These are phyloP conservation scores for Pollenia amentaria DNA, from an alignment of 2,888 invertebrate species.

Conservation along the genomic window DNA sequence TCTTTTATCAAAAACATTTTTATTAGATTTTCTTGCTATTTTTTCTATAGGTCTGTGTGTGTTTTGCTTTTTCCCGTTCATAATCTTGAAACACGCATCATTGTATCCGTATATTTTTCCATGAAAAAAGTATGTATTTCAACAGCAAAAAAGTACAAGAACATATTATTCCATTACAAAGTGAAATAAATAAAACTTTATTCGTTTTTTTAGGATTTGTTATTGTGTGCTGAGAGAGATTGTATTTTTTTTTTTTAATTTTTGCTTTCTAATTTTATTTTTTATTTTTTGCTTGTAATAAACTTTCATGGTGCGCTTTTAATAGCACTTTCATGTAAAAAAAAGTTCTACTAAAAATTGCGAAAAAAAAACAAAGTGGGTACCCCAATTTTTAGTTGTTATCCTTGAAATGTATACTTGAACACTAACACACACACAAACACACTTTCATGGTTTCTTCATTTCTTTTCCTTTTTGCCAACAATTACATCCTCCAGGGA, in stretches of 20 bases:
- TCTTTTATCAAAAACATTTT: conserved; percentile 44
- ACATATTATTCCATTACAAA: conserved; percentile 66
- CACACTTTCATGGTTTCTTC: conserved; percentile 3
- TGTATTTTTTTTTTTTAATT: conserved; percentile 24
- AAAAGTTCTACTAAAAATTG: conserved; percentile 33
- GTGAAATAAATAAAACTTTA: conserved; percentile 70
- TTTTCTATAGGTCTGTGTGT: background rate
- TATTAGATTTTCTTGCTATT: conserved; percentile 53
- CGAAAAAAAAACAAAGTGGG: conserved; percentile 52
- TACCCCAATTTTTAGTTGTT: conserved; percentile 70
- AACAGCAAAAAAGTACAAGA: conserved; percentile 31
- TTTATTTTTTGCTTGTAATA: conserved; percentile 63
- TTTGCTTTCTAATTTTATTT: conserved; percentile 44
- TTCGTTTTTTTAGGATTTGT: conserved; percentile 45
- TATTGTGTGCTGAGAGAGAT: conserved; percentile 26
- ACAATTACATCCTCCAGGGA: conserved; percentile 64
- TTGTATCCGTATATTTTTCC: conserved; percentile 45
- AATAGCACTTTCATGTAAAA: conserved; percentile 70
- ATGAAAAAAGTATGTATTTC: conserved; percentile 21
- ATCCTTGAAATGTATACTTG: conserved; percentile 71
- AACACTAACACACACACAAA: conserved; percentile 10
- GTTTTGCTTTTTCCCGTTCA: conserved; percentile 35
- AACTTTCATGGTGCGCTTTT: conserved; percentile 71
- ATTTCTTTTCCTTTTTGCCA: conserved; percentile 20
- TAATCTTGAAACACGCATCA: conserved; percentile 69